Conservation (phyloP, 2,888 invertebrate genomes). For the Taphrorychus bicolor region DNA sequence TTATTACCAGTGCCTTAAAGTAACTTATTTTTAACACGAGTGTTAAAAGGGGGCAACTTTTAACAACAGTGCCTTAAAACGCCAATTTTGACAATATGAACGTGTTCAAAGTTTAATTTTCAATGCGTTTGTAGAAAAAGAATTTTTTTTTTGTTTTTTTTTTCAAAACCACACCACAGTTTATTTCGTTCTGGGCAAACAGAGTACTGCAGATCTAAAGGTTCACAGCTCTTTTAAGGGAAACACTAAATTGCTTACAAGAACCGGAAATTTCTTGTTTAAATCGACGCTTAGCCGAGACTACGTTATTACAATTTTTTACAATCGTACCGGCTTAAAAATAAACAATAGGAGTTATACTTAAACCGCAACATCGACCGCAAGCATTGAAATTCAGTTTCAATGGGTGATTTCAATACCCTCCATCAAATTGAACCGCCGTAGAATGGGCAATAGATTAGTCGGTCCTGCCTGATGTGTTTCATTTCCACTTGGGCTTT, state of each 20-base stretch:
- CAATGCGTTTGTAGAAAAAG: no score
- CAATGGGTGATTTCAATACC: slow-evolving; percentile 28
- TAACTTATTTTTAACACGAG: no score
- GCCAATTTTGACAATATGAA: no score
- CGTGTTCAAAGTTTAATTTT: no score
- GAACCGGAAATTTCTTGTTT: neutral
- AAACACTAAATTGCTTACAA: neutral
- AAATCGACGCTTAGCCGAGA: neutral
- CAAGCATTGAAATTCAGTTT: slow-evolving; percentile 24
- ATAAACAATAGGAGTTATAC: slow-evolving; percentile 13
- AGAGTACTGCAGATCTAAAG: no score
- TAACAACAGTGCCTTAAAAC: no score
- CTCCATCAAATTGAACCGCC: slow-evolving; percentile 26
- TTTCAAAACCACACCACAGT: no score
- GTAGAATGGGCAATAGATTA: slow-evolving; percentile 32
- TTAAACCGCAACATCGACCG: slow-evolving; percentile 27
- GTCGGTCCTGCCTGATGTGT: slow-evolving; percentile 22
- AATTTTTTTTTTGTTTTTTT: no score
- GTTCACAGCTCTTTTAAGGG: no score
- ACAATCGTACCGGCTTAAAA: neutral
- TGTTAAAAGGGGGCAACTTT: no score
- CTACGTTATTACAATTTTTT: neutral
- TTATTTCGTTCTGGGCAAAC: no score
- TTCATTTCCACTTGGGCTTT: slow-evolving; percentile 30
- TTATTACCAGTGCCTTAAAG: no score